Base-by-base conservation (phyloP, 2,888 invertebrate genomes). In the Colostygia pectinataria region DNA sequence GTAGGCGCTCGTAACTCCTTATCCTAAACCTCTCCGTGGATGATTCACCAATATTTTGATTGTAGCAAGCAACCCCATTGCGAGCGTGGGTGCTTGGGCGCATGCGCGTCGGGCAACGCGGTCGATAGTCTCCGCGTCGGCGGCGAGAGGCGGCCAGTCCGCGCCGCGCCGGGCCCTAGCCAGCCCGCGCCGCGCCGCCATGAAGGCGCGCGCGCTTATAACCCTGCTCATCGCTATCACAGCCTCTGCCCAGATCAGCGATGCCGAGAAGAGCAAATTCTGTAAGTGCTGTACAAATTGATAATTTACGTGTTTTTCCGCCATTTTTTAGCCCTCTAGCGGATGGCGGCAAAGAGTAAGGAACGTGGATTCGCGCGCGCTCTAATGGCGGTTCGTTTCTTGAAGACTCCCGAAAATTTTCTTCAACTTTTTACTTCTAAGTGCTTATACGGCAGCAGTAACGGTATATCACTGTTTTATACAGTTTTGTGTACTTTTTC, bases 261-360 rank as follows among this genome's bases (percentile, higher is more conserved):
- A 80, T 72, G 90, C 88, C 49, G 91, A 91, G 82, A 90, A 90
- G 71, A 91, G 90, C 82, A 91, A 90, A 71, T 91, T 91, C 83
- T 91, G 91, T 91, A 75, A 90, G 91, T 90, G 52, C 47, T 59
- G 43, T 41, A 4, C 4, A n/a, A n/a, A 9, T 12, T 20, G 5
- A 13, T 12, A 24, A 14, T 31, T 23, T 14, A 3, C 12, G 7
- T 15, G 15, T 18, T 33, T 34, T 39, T 29, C n/a, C 10, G n/a
- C 9, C 2, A 0, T 37, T 24, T 14, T 31, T 13, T 14, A 12
- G 41, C 38, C 9, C 12, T 25, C 31, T 14, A 44, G 50, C 49
- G 36, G 31, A 34, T 44, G 57, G 56, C 55, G 56, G 56, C 49
- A 38, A 57, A 43, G 51, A 46, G 48, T 18, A 45, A 15, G 23